Evolutionary conservation across 2,888 invertebrate genomes (phyloP), one percentile per base, ranked within the genome.

Genomic region (Ramazzottius varieornatus): DNA sequence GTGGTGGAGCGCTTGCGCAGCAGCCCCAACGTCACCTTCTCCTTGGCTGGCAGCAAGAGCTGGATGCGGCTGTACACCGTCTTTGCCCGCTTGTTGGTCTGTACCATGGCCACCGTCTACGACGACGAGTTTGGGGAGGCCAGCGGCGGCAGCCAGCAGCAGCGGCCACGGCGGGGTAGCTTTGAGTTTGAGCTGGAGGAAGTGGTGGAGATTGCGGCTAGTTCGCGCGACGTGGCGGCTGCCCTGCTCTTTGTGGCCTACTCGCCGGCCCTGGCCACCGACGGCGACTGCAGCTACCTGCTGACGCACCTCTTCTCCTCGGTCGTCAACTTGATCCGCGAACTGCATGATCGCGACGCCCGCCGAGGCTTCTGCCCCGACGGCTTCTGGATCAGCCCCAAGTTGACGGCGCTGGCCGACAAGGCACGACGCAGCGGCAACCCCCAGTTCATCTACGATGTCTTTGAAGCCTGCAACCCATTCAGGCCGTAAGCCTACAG

Each of bases 321-420:
- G 4, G n/a, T 54, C 20, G 54, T 54, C 29, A 4, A 29, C 4
- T 24, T 54, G 29, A 54, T 54, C 54, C 82, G 86, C 66, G 85
- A 86, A 70, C 79, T 94, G 67, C 86, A 93, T 77, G 85, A 84
- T 24, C 81, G 94, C 32, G 93, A 96, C 78, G 80, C 86, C 33
- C 82, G 94, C 33, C 80, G 87, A 65, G 82, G 82, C 64, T 87
- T 87, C 72, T 86, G 87, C 71, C 83, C 84, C 0, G 80, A 81
- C 1, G 79, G 80, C 0, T 83, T 84, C 71, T 86, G 86, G 85
- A 80, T 84, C 1, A 54, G 54, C 24, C 54, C 54, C 16, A 8
- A 24, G 54, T 24, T 54, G n/a, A 54, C 4, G 4, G 54, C n/a
- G 8, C 24, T 54, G 29, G 54, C 54, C 4, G 54, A 54, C 4